These are phyloP conservation scores for Acrossocheilus fasciatus DNA, from an alignment of 2,797 vertebrate genomes.

Conservation along the genomic window DNA sequence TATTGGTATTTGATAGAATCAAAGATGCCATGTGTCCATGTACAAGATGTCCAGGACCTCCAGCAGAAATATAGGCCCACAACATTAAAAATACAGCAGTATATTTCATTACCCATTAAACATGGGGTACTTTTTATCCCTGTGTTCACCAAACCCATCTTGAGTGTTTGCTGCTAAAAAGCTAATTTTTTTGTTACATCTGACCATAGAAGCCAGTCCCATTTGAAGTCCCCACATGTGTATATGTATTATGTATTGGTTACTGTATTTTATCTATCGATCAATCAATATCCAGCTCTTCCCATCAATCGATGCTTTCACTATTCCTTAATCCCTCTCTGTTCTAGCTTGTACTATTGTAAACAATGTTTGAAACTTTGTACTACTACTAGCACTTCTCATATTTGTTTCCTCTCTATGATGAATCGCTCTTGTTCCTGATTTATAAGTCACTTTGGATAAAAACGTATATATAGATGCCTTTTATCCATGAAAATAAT, in stretches of 20 bases:
- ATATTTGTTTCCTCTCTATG: not conserved
- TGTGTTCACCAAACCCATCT: too few species aligned
- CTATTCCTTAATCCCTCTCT: not conserved
- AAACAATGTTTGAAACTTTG: not conserved
- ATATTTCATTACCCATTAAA: too few species aligned
- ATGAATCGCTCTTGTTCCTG: not conserved
- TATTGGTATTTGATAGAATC: too few species aligned
- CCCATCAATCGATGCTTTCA: not conserved
- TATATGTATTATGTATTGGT: not conserved
- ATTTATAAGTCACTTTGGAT: not conserved
- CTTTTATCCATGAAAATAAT: not conserved
- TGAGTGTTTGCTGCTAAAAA: too few species aligned
- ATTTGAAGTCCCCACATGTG: too few species aligned
- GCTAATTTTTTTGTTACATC: too few species aligned
- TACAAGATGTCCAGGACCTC: too few species aligned
- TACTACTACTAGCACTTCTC: not conserved
- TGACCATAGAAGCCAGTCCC: too few species aligned
- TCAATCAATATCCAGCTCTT: not conserved
- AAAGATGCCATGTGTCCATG: too few species aligned
- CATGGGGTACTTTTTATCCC: too few species aligned
- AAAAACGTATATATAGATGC: not conserved
- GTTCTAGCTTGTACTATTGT: not conserved
- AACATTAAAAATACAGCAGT: too few species aligned
- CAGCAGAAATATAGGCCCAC: too few species aligned
- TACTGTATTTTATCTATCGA: not conserved